Conservation (phyloP, 2,797 vertebrate species). For the Benthosema pterotum region DNA sequence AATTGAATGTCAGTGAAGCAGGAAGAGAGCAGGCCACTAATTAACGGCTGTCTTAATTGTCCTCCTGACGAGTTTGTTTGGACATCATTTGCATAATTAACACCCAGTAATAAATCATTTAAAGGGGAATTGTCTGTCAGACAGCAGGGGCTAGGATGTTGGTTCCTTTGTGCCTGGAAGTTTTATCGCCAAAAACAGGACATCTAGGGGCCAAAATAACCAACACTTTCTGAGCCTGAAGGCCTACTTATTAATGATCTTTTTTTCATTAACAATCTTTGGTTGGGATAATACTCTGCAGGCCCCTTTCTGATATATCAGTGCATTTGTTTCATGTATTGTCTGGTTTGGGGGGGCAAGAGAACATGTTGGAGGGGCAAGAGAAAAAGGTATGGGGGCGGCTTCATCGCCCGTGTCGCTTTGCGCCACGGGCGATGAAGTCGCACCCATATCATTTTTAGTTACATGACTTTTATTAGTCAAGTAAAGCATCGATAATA, state of each 20-base stretch:
- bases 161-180: constrained; percentile 75
- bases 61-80: constrained; percentile 99
- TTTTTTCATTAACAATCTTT: constrained; percentile 47
- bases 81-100: constrained; percentile 99
- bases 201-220: constrained; percentile 36
- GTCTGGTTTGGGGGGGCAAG: too few species aligned
- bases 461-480: too few species aligned
- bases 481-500: too few species aligned
- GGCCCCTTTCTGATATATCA: constrained; percentile 22
- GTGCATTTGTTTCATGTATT: too few species aligned
- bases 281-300: constrained; percentile 22
- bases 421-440: too few species aligned
- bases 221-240: constrained; percentile 47
- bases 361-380: too few species aligned
- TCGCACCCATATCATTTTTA: too few species aligned
- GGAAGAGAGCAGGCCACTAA: constrained; percentile 94
- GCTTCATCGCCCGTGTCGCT: too few species aligned
- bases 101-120: constrained; percentile 99
- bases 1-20: constrained; percentile 99
- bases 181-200: constrained; percentile 71
- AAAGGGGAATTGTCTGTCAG: constrained; percentile 95
- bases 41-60: constrained; percentile 99
- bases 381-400: too few species aligned
- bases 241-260: constrained; percentile 45
- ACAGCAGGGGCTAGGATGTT: constrained; percentile 73